These are phyloP conservation scores for Columba guinea DNA, from an alignment of 2,797 vertebrate species.

Conservation along the genomic window DNA sequence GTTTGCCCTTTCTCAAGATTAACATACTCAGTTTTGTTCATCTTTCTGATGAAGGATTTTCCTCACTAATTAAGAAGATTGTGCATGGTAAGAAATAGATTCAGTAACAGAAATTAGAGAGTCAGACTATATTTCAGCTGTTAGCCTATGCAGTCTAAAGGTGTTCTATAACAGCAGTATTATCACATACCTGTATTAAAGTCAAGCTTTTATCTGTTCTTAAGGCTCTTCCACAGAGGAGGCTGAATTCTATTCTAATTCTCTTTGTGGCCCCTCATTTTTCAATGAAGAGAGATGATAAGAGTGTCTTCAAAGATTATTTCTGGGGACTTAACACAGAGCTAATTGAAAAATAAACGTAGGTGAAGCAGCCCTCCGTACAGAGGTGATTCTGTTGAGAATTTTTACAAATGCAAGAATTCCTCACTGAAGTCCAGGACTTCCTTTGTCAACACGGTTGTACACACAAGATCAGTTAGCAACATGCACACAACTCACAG, in stretches of 20 bases:
- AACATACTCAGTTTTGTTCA: not conserved
- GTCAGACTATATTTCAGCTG: not conserved
- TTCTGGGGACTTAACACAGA: not conserved
- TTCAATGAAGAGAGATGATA: not conserved
- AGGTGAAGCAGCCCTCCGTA: not conserved
- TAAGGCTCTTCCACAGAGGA: not conserved
- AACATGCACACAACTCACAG: not conserved
- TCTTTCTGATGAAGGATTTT: not conserved
- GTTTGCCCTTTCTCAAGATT: not conserved
- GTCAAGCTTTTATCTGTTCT: not conserved
- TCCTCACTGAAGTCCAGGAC: not conserved
- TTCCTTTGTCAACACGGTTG: not conserved
- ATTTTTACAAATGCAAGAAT: not conserved
- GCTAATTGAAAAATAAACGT: not conserved
- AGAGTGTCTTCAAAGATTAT: not conserved
- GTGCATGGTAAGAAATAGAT: not conserved
- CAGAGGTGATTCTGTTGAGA: not conserved
- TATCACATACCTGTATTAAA: not conserved
- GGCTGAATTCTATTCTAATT: not conserved
- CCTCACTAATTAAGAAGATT: constrained; percentile 1
- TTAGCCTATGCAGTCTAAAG: not conserved
- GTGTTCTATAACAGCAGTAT: not conserved
- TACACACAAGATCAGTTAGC: not conserved
- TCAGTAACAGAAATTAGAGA: not conserved
- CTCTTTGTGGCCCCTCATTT: not conserved